Percentiles rank a stretch among this genome's conserved stretches.
Conservation (phyloP, 2,888 invertebrate species). For the Caenorhabditis parvicauda region DNA sequence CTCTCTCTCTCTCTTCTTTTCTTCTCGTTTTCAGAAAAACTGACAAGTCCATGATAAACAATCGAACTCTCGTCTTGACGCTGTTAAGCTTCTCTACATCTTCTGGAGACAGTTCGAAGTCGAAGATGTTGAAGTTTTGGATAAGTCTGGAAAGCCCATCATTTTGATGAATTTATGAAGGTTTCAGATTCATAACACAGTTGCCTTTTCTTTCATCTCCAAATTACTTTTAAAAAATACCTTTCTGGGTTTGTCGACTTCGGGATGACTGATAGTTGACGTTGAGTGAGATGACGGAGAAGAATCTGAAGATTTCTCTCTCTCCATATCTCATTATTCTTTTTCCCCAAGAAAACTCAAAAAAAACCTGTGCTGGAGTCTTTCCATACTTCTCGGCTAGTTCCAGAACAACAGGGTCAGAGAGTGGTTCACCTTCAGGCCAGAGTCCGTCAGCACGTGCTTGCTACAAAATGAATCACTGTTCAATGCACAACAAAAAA, state of each 20-base stretch:
- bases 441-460: conserved; percentile 39
- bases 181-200: conserved; percentile 1
- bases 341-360: too few species aligned
- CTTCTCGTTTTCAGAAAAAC: not conserved
- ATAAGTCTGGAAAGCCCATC: conserved; percentile 19
- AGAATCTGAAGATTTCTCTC: conserved; percentile 20
- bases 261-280: conserved; percentile 44
- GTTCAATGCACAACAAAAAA: too few species aligned
- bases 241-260: conserved; percentile 38
- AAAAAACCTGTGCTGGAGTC: conserved; percentile 42
- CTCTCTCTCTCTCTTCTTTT: not conserved
- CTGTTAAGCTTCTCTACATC: conserved; percentile 36
- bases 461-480: conserved; percentile 11
- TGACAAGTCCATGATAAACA: conserved; percentile 38
- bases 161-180: not conserved
- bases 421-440: conserved; percentile 40
- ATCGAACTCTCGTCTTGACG: conserved; percentile 23
- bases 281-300: conserved; percentile 43
- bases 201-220: conserved; percentile 8
- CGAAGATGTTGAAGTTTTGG: conserved; percentile 47
- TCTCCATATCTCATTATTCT: not conserved
- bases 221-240: conserved; percentile 3
- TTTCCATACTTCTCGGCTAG: conserved; percentile 40
- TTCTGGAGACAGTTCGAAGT: conserved; percentile 40
- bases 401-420: conserved; percentile 29